Percentiles rank a stretch among this genome's conserved stretches.
phyloP scores from a whole-genome alignment of 2,113 vertebrate species.

The Copsychus sechellarum region DNA sequence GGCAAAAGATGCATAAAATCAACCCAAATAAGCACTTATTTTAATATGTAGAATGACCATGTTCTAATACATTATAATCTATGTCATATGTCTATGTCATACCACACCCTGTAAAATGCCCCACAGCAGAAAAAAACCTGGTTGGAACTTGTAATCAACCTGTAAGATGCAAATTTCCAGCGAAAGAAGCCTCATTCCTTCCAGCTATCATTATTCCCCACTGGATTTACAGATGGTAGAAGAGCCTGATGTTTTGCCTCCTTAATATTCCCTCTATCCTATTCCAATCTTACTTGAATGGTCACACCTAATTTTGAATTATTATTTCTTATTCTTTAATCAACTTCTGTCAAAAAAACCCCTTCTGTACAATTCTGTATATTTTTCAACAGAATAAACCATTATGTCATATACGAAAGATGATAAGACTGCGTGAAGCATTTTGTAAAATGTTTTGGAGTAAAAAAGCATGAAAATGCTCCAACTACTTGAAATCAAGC shows the following conservation, averaged over 20 bases:
- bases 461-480: background rate
- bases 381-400: background rate
- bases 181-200: background rate
- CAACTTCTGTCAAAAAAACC: background rate
- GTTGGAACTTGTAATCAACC: background rate
- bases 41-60: background rate
- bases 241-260: background rate
- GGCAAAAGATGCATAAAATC: background rate
- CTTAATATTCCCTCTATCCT: background rate
- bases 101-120: background rate
- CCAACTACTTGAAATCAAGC: background rate
- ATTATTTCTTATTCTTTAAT: background rate
- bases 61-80: background rate
- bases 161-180: background rate
- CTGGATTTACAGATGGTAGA: background rate
- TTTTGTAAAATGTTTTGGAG: background rate
- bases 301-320: constrained; percentile 2
- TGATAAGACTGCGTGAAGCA: background rate
- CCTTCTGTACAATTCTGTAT: background rate
- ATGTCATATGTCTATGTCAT: too few species aligned
- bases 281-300: background rate
- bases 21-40: background rate
- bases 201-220: background rate
- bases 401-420: background rate
- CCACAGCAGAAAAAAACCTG: background rate